These are phyloP conservation scores for Pygoscelis adeliae DNA, from an alignment of 2,113 vertebrate species.

Conservation along the genomic window DNA sequence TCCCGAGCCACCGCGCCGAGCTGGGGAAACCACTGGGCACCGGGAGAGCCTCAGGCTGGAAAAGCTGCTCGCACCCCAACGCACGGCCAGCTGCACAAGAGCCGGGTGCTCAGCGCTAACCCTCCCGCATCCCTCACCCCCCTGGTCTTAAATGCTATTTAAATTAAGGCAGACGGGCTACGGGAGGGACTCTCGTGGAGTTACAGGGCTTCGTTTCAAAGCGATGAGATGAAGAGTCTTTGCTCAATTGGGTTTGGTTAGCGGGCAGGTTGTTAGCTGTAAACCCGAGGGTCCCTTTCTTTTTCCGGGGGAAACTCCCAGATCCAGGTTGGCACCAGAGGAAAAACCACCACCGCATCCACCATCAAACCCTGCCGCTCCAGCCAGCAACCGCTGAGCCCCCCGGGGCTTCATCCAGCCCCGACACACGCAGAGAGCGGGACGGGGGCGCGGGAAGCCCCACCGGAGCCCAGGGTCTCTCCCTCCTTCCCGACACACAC, in stretches of 20 bases:
- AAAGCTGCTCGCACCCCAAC: fast-evolving
- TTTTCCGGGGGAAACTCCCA: not conserved
- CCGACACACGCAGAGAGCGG: fast-evolving
- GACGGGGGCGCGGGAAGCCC: fast-evolving
- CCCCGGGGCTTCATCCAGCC: not conserved
- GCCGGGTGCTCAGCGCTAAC: not conserved
- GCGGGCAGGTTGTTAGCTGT: fast-evolving
- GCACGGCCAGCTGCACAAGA: fast-evolving
- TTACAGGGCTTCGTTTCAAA: not conserved
- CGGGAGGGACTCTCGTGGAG: not conserved
- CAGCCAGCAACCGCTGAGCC: fast-evolving
- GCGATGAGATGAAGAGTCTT: fast-evolving
- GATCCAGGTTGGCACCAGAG: not conserved
- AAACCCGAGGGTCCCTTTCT: not conserved
- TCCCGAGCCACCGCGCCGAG: fast-evolving
- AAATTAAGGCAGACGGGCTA: fast-evolving
- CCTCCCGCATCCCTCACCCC: not conserved
- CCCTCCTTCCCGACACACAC: not conserved
- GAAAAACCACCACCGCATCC: not conserved
- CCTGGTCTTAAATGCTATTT: not conserved
- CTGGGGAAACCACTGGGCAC: fast-evolving
- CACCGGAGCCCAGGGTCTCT: fast-evolving
- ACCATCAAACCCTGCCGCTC: not conserved
- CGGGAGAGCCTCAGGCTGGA: fast-evolving
- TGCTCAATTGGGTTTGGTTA: not conserved